phyloP scores from a whole-genome alignment of 2,888 invertebrate genomes.

The Ferdinandea cuprea region DNA sequence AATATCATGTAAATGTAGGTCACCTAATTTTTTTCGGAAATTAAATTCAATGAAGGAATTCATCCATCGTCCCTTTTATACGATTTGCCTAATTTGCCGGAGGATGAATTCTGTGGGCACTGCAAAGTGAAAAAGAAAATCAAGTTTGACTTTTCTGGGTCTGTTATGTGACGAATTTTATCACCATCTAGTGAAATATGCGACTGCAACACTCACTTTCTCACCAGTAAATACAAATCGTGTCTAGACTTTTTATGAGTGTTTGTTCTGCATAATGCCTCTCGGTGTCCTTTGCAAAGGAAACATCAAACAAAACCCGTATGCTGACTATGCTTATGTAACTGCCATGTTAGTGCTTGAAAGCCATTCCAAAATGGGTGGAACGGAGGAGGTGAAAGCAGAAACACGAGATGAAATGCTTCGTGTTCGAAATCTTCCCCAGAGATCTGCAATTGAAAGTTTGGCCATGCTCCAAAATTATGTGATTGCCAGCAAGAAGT shows the following conservation, averaged over 20 bases:
- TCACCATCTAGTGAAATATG: slow-evolving; percentile 12
- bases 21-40: slow-evolving; percentile 18
- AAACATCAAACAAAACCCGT: slow-evolving; percentile 49
- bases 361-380: slow-evolving; percentile 7
- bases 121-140: not conserved
- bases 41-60: slow-evolving; percentile 19
- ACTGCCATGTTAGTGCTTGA: slow-evolving; percentile 19
- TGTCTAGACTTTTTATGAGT: slow-evolving; percentile 75
- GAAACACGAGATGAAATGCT: slow-evolving; percentile 43
- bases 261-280: slow-evolving; percentile 65
- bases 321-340: slow-evolving; percentile 64
- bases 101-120: not conserved
- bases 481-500: slow-evolving; percentile 66
- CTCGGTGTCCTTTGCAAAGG: slow-evolving; percentile 32
- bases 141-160: slow-evolving; percentile 33
- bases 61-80: not conserved
- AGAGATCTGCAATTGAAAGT: slow-evolving; percentile 70
- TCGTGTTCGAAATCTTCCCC: slow-evolving; percentile 56
- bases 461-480: slow-evolving; percentile 66
- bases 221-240: slow-evolving; percentile 13
- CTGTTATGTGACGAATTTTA: slow-evolving; percentile 25
- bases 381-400: not conserved
- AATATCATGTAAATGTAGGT: not conserved
- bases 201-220: not conserved
- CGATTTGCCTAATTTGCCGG: not conserved